These are phyloP conservation scores for Physella acuta DNA, from an alignment of 1,140 invertebrate species.

Conservation along the genomic window DNA sequence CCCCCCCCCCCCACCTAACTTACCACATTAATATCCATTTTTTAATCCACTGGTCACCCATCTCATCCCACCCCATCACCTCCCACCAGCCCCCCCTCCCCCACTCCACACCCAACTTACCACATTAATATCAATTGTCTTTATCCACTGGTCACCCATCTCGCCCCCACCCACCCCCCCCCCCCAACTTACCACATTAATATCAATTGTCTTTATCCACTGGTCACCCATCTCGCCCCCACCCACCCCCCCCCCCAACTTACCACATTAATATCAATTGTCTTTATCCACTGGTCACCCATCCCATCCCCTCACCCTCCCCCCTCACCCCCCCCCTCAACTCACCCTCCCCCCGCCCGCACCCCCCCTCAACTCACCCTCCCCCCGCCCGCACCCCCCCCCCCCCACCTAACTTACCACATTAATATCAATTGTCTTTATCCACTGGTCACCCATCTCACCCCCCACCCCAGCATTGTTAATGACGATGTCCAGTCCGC, in stretches of 20 bases:
- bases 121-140: no score
- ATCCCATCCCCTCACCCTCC: no score
- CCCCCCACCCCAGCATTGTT: slow-evolving; percentile 44
- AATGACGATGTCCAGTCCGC: slow-evolving; percentile 41
- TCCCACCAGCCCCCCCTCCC: no score
- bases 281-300: no score
- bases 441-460: slow-evolving; percentile 33
- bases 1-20: no score
- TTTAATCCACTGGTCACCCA: no score
- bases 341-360: no score
- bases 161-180: slow-evolving; percentile 23
- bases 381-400: not conserved
- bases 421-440: slow-evolving; percentile 39
- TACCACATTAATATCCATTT: no score
- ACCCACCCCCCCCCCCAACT: not conserved
- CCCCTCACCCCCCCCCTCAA: not conserved
- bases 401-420: slow-evolving; percentile 26
- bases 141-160: no score
- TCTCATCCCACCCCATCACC: slow-evolving; percentile 24
- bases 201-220: not conserved
- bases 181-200: slow-evolving; percentile 15
- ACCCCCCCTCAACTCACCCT: not conserved
- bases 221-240: not conserved
- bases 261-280: not conserved
- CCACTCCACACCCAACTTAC: no score